These are phyloP conservation scores for Nesidiocoris tenuis DNA, from an alignment of 2,888 invertebrate species.

Conservation along the genomic window DNA sequence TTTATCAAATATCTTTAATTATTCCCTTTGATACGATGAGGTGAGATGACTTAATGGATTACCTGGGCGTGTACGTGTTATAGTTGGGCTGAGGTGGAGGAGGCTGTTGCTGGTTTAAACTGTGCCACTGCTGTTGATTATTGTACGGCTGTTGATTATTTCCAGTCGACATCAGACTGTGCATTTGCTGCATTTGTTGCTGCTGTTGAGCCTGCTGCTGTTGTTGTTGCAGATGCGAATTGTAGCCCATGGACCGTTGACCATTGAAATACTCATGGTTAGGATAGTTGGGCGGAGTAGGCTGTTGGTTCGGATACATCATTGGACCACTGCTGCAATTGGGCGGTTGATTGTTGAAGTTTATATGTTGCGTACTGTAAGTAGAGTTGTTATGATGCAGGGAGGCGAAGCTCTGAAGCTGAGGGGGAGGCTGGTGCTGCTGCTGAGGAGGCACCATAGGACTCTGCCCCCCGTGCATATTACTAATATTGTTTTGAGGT, in stretches of 20 bases:
- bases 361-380: conserved; percentile 46
- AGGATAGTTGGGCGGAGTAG: conserved; percentile 52
- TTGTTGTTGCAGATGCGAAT: conserved; percentile 33
- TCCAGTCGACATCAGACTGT: conserved; percentile 48
- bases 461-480: conserved; percentile 27
- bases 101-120: conserved; percentile 49
- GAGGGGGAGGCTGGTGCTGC: conserved; percentile 58
- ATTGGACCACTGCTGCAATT: conserved; percentile 25
- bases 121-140: conserved; percentile 50
- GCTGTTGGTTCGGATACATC: conserved; percentile 31
- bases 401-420: conserved; percentile 55
- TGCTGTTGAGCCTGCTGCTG: conserved; percentile 40
- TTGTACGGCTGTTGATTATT: conserved; percentile 37
- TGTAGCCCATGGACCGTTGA: conserved; percentile 26
- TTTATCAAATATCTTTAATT: no score
- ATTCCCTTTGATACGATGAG: no score
- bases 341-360: conserved; percentile 46
- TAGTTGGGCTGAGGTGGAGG: conserved; percentile 42
- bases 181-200: conserved; percentile 52
- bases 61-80: conserved; percentile 46
- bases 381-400: conserved; percentile 46
- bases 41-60: no score
- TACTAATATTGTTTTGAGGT: conserved; percentile 39
- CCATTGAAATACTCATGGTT: conserved; percentile 47
- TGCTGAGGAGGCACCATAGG: conserved; percentile 21